phyloP scores from a whole-genome alignment of 2,888 invertebrate genomes.

The Drosophila pegasa region DNA sequence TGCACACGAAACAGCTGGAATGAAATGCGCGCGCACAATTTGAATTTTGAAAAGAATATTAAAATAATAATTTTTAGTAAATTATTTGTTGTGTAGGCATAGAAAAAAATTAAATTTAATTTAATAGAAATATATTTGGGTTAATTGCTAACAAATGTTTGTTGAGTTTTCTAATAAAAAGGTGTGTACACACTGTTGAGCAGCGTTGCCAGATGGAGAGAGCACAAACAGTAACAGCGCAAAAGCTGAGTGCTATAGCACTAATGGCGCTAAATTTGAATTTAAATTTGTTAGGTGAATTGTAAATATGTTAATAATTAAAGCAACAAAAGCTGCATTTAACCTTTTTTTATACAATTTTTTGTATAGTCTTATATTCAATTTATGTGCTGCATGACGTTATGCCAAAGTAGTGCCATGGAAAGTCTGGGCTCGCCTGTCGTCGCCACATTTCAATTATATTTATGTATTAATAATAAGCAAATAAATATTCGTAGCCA shows the following conservation, averaged over 20 bases:
- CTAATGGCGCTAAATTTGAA: constrained; percentile 3
- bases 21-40: constrained; percentile 42
- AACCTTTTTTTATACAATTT: background rate
- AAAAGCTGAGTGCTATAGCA: constrained; percentile 20
- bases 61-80: fast-evolving
- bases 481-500: constrained; percentile 70
- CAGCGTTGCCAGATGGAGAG: constrained; percentile 24
- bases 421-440: constrained; percentile 31
- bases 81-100: no score
- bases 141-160: background rate
- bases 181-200: constrained; percentile 34
- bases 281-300: background rate
- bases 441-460: constrained; percentile 23
- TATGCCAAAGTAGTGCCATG: constrained; percentile 5
- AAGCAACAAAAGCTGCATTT: background rate
- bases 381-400: constrained; percentile 8
- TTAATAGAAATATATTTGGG: background rate
- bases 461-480: constrained; percentile 71
- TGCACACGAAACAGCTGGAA: constrained; percentile 46
- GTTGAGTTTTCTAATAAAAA: background rate
- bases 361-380: background rate
- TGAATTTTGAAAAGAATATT: background rate
- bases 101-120: background rate
- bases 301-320: background rate
- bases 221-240: fast-evolving